Base-by-base conservation (phyloP, 2,113 vertebrate species). In the Patagioenas fasciata region DNA sequence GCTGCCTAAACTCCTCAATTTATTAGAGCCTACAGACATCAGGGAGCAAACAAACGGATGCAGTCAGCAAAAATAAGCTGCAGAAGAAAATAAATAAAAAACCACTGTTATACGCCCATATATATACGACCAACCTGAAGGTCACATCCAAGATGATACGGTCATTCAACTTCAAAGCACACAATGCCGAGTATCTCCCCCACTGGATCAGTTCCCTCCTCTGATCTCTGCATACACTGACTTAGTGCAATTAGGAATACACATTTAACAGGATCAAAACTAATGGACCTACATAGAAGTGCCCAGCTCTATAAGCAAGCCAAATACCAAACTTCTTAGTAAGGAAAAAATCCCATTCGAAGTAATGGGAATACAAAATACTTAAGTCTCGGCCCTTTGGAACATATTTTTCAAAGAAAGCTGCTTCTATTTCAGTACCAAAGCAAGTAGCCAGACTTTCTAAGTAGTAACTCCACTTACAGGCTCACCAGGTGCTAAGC, bases 21-120 rank as follows among this genome's bases (percentile, higher is more conserved):
- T 97, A 96, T 97, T 94, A 97, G 91, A 98, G 96, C 94, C 94
- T 96, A 95, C 91, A 97, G 95, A 97, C 95, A 97, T 92, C 94
- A 97, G 94, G 97, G 91, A 98, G 92, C 94, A 96, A 97, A 97
- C 93, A 95, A 97, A 97, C 5, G 69, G 84, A 71, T 92, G 71
- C 95, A 96, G 96, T 96, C 95, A 96, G 96, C 91, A 97, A 94
- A 96, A 95, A 92, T 32, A 61, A 94, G 95, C 2, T 89, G 80
- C 51, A 92, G 87, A 96, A 95, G 91, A 96, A 96, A 93, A 90
- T 95, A 97, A 98, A 97, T 66, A 95, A 97, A 95, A 87, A 66
- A 56, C 85, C 97, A 94, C 93, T 93, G 94, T 95, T 95, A 78
- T 65, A 90, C 47, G 86, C 74, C 86, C 82, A 64, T 28, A 85